Evolutionary conservation across 2,113 vertebrate species (phyloP).

Genomic region (Takifugu flavidus): DNA sequence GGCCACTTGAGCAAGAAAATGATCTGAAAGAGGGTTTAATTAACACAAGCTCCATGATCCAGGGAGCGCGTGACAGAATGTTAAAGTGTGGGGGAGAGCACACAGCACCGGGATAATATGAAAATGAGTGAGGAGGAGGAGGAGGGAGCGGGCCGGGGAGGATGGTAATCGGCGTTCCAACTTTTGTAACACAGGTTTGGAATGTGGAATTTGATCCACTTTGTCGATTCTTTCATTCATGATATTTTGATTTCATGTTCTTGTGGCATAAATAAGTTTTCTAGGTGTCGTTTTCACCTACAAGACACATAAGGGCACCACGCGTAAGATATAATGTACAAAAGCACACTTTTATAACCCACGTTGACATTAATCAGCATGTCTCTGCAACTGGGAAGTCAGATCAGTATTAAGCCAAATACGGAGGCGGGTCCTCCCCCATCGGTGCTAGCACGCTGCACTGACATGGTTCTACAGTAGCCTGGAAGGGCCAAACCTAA

Average conservation of each 20-base stretch:
- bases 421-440: no score
- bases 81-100: slow-evolving; percentile 62
- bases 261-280: neutral
- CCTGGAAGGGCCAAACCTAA: no score
- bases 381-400: no score
- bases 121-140: slow-evolving; percentile 67
- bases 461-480: no score
- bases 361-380: no score
- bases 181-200: slow-evolving; percentile 62
- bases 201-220: slow-evolving; percentile 41
- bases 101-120: slow-evolving; percentile 57
- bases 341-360: no score
- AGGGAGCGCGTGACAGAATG: slow-evolving; percentile 66
- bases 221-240: slow-evolving; percentile 11
- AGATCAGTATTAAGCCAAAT: no score
- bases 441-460: no score
- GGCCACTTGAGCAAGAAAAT: slow-evolving; percentile 89
- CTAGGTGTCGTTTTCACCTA: neutral
- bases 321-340: no score
- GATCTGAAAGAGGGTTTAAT: slow-evolving; percentile 93
- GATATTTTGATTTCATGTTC: neutral
- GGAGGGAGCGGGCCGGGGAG: slow-evolving; percentile 12
- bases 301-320: no score
- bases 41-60: slow-evolving; percentile 86
- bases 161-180: slow-evolving; percentile 36